A percentile compares a stretch with the other conserved stretches of the same genome.
Conservation (phyloP, 2,113 vertebrate species). For the Gobio gobio region DNA sequence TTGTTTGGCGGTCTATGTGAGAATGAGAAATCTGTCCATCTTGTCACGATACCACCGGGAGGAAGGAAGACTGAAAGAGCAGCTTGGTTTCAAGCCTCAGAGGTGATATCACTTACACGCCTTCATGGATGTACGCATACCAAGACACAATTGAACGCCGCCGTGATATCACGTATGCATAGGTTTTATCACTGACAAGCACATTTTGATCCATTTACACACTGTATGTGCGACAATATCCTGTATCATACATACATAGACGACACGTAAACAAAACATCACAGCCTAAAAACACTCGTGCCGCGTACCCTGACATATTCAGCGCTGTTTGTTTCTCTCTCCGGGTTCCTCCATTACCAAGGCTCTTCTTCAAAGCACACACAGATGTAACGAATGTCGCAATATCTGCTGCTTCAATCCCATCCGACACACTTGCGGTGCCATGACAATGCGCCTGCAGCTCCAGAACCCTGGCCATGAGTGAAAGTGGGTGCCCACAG, state of each 20-base stretch:
- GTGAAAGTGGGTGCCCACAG: constrained; percentile 54
- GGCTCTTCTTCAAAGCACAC: constrained; percentile 22
- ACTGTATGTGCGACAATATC: background rate
- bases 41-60: background rate
- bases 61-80: constrained; percentile 6
- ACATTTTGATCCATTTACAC: constrained; percentile 6
- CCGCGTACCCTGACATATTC: background rate
- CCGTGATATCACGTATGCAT: background rate
- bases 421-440: constrained; percentile 44
- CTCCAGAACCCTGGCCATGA: constrained; percentile 33
- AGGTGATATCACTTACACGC: constrained; percentile 11
- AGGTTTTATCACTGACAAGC: constrained; percentile 1
- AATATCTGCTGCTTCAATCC: constrained; percentile 55
- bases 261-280: background rate
- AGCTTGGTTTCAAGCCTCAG: constrained; percentile 3
- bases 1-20: background rate
- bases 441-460: constrained; percentile 60
- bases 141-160: background rate
- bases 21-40: background rate
- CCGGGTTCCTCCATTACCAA: constrained; percentile 2
- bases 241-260: background rate
- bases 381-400: constrained; percentile 40
- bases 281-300: background rate
- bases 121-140: background rate
- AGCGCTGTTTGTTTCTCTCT: constrained; percentile 15